Base-by-base conservation (phyloP, 2,113 vertebrate species). In the Oxyruncus cristatus region DNA sequence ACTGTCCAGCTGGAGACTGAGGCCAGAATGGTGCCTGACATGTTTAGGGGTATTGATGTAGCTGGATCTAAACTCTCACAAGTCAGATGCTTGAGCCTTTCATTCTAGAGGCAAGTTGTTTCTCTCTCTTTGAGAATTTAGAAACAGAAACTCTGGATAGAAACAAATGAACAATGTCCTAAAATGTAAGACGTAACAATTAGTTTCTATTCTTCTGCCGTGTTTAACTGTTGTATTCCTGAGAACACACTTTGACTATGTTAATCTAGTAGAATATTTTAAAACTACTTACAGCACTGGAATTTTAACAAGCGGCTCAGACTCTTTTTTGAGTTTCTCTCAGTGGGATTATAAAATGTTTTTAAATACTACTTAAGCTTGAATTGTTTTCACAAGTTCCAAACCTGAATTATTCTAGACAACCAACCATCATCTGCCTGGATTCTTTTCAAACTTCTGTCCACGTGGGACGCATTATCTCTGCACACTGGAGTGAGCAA, bases 31-130 rank as follows among this genome's bases (percentile, higher is more conserved):
- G 7, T 41, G 17, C 14, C 28, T 46, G 41, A 27, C 12, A 1
- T 32, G 7, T 86, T 68, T 42, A 55, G 16, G 11, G 12, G 11
- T 39, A 16, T 50, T 0, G 0, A 7, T 30, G 50, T 12, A 47
- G 21, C n/a, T n/a, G 20, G 24, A 66, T 71, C 14, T 66, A 85
- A 92, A 71, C 13, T 62, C 32, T 19, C 37, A 26, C 23, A 63
- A 49, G 39, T 68, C 42, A 83, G 28, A 27, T 42, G 23, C 47
- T 37, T 37, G 22, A 70, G 37, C 12, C 17, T 72, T 76, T 88
- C 16, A 11, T 66, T 46, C 58, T 44, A 58, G 13, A 76, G 11
- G 28, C 14, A 12, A 85, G 27, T 62, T 68, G 5, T 53, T 52
- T 26, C 35, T 76, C 19, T 56, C 3, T 1, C 56, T 61, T 5